phyloP scores from a whole-genome alignment of 1,140 invertebrate genomes.

The Caenorhabditis brenneri region DNA sequence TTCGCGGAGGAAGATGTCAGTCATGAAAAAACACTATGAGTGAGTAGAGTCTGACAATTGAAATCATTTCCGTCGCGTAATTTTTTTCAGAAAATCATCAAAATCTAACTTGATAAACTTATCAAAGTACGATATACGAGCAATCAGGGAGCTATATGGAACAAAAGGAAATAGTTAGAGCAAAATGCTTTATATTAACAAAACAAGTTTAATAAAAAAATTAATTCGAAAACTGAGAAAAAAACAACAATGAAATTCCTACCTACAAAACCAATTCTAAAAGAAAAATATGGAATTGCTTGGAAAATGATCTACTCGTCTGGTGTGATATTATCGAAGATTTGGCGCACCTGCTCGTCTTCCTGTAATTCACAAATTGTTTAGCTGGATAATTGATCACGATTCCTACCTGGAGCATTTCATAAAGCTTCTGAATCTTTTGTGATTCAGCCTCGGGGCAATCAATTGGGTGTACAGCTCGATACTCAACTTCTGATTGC shows the following conservation, averaged over 20 bases:
- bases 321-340: conserved; percentile 63
- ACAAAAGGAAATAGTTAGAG: not conserved
- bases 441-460: conserved; percentile 52
- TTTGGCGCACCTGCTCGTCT: conserved; percentile 62
- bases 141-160: conserved; percentile 17
- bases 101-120: not conserved
- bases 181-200: not conserved
- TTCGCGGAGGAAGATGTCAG: not conserved
- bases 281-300: not conserved
- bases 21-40: conserved; percentile 28
- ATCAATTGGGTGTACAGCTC: conserved; percentile 55
- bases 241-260: not conserved
- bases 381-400: not conserved
- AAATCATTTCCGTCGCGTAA: not conserved
- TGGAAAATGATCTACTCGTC: conserved; percentile 11
- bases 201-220: not conserved
- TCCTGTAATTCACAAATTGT: conserved; percentile 39
- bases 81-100: not conserved
- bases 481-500: conserved; percentile 55
- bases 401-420: conserved; percentile 56
- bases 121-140: conserved; percentile 30
- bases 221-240: not conserved
- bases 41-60: not conserved
- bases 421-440: conserved; percentile 62
- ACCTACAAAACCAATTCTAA: not conserved